Evolutionary conservation across 2,113 vertebrate genomes (phyloP).

Genomic region (Haplotaxodon microlepis): DNA sequence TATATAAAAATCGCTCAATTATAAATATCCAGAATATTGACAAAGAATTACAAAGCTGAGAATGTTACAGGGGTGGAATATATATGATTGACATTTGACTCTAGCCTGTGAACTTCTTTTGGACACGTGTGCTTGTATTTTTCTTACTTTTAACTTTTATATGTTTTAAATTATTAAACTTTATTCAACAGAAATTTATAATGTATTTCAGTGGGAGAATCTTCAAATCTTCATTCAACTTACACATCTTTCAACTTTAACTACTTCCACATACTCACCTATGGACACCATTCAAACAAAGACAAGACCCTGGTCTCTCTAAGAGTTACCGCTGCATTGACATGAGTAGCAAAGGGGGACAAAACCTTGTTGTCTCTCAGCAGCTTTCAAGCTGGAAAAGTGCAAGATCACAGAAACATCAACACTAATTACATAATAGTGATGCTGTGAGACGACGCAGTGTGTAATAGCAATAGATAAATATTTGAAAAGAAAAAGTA

Average conservation of each 20-base stretch:
- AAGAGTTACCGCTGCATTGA: rapidly evolving
- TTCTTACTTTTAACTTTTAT: not conserved
- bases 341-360: not conserved
- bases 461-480: not conserved
- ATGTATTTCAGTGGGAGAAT: not conserved
- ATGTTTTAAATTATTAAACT: not conserved
- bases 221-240: not conserved
- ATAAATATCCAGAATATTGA: not conserved
- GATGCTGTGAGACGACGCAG: not conserved
- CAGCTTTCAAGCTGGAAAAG: not conserved
- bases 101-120: not conserved
- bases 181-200: not conserved
- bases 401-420: not conserved
- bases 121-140: not conserved
- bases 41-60: not conserved
- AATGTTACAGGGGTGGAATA: not conserved
- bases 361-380: not conserved
- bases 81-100: not conserved
- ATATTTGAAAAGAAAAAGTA: not conserved
- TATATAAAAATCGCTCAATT: not conserved
- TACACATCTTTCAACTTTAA: not conserved
- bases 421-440: not conserved
- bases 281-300: not conserved
- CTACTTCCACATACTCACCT: not conserved
- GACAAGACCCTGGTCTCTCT: not conserved